phyloP scores from a whole-genome alignment of 1,140 invertebrate species.

The Ctenoplectra terminalis region DNA sequence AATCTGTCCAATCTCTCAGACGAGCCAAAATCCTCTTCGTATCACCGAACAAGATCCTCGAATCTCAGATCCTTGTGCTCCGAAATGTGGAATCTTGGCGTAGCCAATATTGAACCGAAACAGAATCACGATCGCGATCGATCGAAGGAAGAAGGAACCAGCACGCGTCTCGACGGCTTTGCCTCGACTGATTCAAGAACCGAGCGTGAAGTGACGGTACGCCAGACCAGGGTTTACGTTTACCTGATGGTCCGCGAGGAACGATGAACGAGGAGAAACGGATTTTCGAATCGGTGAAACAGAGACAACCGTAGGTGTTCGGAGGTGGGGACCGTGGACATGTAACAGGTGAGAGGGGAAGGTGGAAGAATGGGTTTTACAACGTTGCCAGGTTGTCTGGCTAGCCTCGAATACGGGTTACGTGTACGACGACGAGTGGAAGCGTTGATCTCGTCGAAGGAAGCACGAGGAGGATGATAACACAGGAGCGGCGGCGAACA shows the following conservation, averaged over 20 bases:
- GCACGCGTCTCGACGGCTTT: constrained; percentile 67
- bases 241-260: constrained; percentile 63
- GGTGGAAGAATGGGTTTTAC: constrained; percentile 59
- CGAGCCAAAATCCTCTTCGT: background rate
- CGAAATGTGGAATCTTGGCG: background rate
- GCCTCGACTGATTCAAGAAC: constrained; percentile 78
- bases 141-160: background rate
- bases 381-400: constrained; percentile 79
- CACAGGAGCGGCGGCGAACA: constrained; percentile 45
- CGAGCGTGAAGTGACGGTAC: constrained; percentile 67
- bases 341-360: constrained; percentile 67
- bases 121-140: background rate
- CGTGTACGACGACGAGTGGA: constrained; percentile 41
- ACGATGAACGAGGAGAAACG: background rate
- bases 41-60: too few species aligned
- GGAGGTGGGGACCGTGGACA: constrained; percentile 14
- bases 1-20: background rate
- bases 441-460: constrained; percentile 34
- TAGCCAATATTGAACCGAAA: background rate
- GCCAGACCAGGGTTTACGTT: constrained; percentile 66
- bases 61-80: background rate
- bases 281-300: background rate
- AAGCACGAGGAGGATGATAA: constrained; percentile 48
- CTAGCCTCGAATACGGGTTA: constrained; percentile 48
- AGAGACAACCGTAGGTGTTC: constrained; percentile 25